Evolutionary conservation across 1,140 invertebrate genomes (phyloP).

Genomic region (Coenobita brevimanus): DNA sequence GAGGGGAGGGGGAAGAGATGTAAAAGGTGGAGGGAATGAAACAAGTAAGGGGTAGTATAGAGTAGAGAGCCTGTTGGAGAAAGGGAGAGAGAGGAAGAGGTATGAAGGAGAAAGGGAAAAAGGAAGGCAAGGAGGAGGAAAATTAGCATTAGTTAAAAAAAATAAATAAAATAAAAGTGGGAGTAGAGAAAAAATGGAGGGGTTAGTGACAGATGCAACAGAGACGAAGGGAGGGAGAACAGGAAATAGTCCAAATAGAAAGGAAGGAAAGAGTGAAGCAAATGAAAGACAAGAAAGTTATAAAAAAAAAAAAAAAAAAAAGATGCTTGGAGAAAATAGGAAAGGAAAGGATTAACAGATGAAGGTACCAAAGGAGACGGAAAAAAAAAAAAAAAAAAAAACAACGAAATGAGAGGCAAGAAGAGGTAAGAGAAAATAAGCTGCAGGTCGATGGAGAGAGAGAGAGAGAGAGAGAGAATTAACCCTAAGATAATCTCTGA

Average conservation of each 20-base stretch:
- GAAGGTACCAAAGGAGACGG: not conserved
- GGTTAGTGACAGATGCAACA: not conserved
- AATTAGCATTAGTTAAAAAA: not conserved
- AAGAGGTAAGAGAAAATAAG: not conserved
- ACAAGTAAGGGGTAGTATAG: not conserved
- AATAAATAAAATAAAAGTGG: not conserved
- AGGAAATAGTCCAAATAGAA: not conserved
- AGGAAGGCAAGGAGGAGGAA: conserved; percentile 4
- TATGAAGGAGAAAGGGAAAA: too few relatives aligned
- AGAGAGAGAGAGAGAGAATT: too few relatives aligned
- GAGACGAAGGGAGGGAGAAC: not conserved
- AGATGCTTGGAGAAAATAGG: not conserved
- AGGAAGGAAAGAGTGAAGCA: not conserved
- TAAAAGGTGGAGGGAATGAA: too few relatives aligned
- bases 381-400: not conserved
- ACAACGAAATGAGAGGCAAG: not conserved
- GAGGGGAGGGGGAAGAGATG: too few relatives aligned
- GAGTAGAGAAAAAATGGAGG: not conserved
- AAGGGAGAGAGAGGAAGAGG: not conserved
- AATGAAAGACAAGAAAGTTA: not conserved
- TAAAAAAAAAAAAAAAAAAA: not conserved
- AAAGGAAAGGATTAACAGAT: not conserved
- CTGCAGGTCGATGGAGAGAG: too few relatives aligned
- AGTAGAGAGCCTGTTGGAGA: not conserved
- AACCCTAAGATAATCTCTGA: too few relatives aligned